These are phyloP conservation scores for Helarctos malayanus DNA, from an alignment of 2,797 vertebrate genomes.

Conservation along the genomic window DNA sequence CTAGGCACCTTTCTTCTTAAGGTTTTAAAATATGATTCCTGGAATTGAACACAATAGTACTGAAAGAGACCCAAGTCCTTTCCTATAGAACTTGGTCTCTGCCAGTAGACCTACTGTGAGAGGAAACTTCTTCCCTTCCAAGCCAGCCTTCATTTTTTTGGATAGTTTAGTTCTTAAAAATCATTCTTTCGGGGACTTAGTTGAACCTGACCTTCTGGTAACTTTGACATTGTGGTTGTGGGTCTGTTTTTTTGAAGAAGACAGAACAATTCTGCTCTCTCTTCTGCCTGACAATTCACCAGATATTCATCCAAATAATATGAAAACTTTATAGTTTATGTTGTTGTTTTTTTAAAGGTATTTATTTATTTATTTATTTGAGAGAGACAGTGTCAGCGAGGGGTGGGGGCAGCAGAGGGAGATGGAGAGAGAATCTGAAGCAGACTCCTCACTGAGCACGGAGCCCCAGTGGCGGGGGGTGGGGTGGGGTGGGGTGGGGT, in stretches of 20 bases:
- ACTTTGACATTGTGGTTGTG: background rate
- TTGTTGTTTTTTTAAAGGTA: background rate
- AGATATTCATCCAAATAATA: constrained; percentile 17
- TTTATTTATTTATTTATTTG: background rate
- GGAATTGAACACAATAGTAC: background rate
- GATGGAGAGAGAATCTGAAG: background rate
- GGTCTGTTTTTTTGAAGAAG: background rate
- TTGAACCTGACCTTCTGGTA: background rate
- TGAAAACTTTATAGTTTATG: background rate
- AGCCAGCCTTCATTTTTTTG: background rate
- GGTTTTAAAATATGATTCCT: background rate
- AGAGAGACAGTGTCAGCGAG: background rate
- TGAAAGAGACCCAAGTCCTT: background rate
- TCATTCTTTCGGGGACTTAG: background rate
- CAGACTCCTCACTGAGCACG: background rate
- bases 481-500: no score
- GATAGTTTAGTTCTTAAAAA: background rate
- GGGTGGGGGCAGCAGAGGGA: background rate
- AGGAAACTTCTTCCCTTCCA: background rate
- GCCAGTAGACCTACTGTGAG: background rate
- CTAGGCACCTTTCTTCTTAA: background rate
- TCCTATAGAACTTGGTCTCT: background rate
- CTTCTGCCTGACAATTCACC: background rate
- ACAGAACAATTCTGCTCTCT: background rate
- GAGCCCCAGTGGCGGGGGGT: background rate